Evolutionary conservation across 2,113 vertebrate species (phyloP), one percentile per base, ranked within the genome.

Genomic region (Menidia beryllina): DNA sequence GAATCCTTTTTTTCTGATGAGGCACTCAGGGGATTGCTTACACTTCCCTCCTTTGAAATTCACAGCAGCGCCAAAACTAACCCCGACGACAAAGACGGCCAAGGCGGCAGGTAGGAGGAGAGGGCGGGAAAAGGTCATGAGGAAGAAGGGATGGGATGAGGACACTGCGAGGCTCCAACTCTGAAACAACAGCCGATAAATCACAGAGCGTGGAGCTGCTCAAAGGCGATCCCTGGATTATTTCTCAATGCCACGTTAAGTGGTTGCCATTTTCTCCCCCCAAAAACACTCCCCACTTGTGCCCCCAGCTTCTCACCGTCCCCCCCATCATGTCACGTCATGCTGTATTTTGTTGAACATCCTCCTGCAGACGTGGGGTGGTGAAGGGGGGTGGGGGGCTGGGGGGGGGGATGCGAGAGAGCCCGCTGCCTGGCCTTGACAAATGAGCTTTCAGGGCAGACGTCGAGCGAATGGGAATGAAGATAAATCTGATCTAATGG

Each of bases 401-500:
- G 59, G 75, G 56, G 65, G 82, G 89, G 77, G 77, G 86, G 88
- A 92, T 67, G 91, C 63, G 86, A 81, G 43, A 90, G 82, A 91
- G 85, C 54, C 84, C 50, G 81, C 83, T 77, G 88, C 80, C 91
- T 91, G 90, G 86, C 85, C 85, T 92, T 89, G 91, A 94, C 92
- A 93, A 94, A 94, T 90, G 85, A 91, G 91, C 81, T 93, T 91
- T 93, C 86, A 80, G 76, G 84, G 83, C 86, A 83, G 61, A 90
- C 76, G 86, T 85, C 83, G 74, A 59, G 83, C 66, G 70, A 92
- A 93, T 58, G 75, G 74, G 83, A 93, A 94, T 91, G 87, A 92
- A 90, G 82, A 90, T 89, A 92, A 93, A 93, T 92, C 88, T 92
- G 82, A 89, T 91, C 89, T 91, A 92, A 88, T 86, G 88, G 87